Base-by-base conservation (phyloP, 1,140 invertebrate species). In the Goniozus legneri region DNA sequence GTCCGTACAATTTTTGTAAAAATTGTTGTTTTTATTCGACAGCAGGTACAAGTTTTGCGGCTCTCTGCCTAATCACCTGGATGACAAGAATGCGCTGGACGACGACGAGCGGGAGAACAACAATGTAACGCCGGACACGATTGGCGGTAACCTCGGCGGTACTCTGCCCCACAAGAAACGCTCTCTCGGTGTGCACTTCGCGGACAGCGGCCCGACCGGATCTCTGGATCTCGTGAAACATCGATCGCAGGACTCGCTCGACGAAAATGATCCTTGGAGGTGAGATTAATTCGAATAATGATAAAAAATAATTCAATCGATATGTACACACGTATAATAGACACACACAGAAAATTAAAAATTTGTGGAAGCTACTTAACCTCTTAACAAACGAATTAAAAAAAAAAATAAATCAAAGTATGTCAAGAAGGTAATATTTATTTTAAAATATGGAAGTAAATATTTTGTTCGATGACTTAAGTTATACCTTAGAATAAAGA, bases 21-120 rank as follows among this genome's bases (percentile, higher is more conserved):
- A 27, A 27, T 27, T 4, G 10, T 27, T 30, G 37, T 38, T 50
- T 34, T 36, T 33, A 39, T 60, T 47, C 34, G 44, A 61, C 37
- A 61, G 41, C 46, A 72, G 73, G 41, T 79, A 80, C 54, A 79
- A 78, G 71, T 72, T 81, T 45, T 82, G 81, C 60, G 78, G 82
- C 39, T 87, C 85, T 12, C 64, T 88, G 47, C 86, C 86, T 2
- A 87, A 87, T 70, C 84, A 87, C 65, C 69, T 87, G 51, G 84
- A 87, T 60, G 82, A 82, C 32, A 80, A 82, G 55, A 69, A 77
- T 21, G 60, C 61, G 14, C 53, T 68, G 50, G 77, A 76, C 64
- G 74, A 73, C 41, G 68, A 79, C 62, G 61, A 75, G 46, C 73
- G 75, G 15, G 80, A 79, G 44, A 82, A 81, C 61, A 82, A 79